phyloP scores from a whole-genome alignment of 2,113 vertebrate genomes.

The Halichoeres trimaculatus region DNA sequence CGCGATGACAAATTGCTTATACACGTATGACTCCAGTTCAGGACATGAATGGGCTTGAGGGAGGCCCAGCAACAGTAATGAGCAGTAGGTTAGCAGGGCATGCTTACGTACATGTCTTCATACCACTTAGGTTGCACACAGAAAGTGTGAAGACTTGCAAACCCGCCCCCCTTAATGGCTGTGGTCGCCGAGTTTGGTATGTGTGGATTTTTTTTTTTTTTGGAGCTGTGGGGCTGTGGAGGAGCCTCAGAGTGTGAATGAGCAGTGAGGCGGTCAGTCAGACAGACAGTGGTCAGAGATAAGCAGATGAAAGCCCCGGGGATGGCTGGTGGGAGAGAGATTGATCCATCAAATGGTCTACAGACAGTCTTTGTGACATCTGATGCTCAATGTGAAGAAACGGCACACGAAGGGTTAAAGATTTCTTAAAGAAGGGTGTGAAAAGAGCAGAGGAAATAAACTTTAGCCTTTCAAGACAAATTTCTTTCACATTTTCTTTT shows the following conservation, averaged over 20 bases:
- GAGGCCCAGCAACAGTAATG: constrained; percentile 11
- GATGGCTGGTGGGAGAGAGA: constrained; percentile 77
- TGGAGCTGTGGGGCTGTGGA: constrained; percentile 60
- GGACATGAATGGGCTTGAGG: constrained; percentile 52
- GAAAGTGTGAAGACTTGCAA: constrained; percentile 22
- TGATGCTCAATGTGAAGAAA: constrained; percentile 71
- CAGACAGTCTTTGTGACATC: constrained; percentile 72
- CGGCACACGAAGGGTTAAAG: constrained; percentile 39
- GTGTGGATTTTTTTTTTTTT: constrained; percentile 32
- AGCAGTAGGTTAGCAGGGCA: constrained; percentile 12
- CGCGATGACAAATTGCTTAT: constrained; percentile 52
- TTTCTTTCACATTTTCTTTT: neutral
- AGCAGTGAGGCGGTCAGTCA: constrained; percentile 75
- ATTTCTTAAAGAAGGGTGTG: constrained; percentile 11
- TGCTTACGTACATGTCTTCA: constrained; percentile 16
- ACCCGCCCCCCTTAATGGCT: constrained; percentile 36
- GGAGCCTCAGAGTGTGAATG: constrained; percentile 69
- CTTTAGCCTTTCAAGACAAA: neutral
- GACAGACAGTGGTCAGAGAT: constrained; percentile 82
- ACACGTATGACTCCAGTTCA: constrained; percentile 44
- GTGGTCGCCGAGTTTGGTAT: constrained; percentile 58
- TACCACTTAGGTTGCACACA: constrained; percentile 7
- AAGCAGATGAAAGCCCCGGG: constrained; percentile 78
- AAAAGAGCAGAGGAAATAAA: constrained; percentile 32
- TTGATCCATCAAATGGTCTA: constrained; percentile 78